Conservation (phyloP, 2,888 invertebrate species). For the Campoletis raptor region DNA sequence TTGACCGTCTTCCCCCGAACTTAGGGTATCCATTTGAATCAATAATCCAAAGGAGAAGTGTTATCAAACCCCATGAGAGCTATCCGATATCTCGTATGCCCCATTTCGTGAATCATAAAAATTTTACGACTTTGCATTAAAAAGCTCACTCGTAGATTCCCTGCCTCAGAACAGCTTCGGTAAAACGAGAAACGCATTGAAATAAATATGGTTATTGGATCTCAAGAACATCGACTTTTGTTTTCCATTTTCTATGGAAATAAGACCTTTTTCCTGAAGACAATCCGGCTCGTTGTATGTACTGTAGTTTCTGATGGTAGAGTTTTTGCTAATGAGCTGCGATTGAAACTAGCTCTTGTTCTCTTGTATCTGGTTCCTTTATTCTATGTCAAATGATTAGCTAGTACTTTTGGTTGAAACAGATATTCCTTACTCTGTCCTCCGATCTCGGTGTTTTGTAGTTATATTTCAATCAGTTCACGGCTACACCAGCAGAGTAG, state of each 20-base stretch:
- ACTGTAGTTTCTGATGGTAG: neutral
- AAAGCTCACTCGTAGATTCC: neutral
- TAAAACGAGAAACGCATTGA: conserved; percentile 5
- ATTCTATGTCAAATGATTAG: neutral
- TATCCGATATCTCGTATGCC: conserved; percentile 13
- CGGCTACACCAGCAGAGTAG: conserved; percentile 23
- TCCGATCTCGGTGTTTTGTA: conserved; percentile 6
- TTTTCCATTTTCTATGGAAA: neutral
- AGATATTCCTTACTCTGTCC: neutral
- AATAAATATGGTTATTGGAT: neutral
- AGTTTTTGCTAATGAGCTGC: neutral
- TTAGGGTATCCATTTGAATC: conserved; percentile 39
- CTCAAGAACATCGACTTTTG: neutral
- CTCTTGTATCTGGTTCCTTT: neutral
- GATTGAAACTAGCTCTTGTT: neutral
- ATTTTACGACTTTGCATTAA: conserved; percentile 21
- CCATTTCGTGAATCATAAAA: conserved; percentile 2
- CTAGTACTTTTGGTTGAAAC: neutral
- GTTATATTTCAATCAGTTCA: conserved; percentile 14
- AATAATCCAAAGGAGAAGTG: conserved; percentile 10
- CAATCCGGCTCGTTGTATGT: neutral
- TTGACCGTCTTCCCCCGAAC: conserved; percentile 56
- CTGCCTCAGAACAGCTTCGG: neutral
- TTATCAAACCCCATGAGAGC: neutral
- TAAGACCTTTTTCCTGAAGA: neutral